Evolutionary conservation across 2,797 vertebrate genomes (phyloP).

Genomic region (Rhodeus uyekii): DNA sequence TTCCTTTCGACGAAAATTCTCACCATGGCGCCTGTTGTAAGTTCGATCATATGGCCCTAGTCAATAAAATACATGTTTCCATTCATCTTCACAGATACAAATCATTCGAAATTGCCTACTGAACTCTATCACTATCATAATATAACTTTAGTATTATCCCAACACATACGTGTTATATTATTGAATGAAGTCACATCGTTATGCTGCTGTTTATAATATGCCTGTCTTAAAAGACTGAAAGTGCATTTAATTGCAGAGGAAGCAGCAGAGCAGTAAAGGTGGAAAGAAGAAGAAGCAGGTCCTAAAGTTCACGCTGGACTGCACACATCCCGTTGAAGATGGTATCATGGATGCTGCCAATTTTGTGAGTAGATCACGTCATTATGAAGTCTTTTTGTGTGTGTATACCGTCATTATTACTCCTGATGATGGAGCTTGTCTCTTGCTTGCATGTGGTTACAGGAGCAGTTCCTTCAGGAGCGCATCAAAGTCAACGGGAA

Average conservation of each 20-base stretch:
- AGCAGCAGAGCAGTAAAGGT: conserved; percentile 79
- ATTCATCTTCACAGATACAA: not conserved
- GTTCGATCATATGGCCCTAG: conserved; percentile 63
- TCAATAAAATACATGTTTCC: not conserved
- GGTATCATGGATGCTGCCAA: conserved; percentile 90
- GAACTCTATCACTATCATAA: not conserved
- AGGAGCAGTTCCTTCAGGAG: conserved; percentile 90
- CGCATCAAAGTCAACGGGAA: conserved; percentile 89
- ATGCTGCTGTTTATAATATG: not conserved
- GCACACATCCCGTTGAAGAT: conserved; percentile 88
- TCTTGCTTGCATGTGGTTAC: conserved; percentile 6
- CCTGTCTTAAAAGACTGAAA: not conserved
- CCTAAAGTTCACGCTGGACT: conserved; percentile 86
- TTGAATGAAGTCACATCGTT: not conserved
- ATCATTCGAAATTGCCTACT: not conserved
- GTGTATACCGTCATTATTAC: not conserved
- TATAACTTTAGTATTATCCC: not conserved
- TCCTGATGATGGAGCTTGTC: not conserved
- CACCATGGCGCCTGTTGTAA: conserved; percentile 89
- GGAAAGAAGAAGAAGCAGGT: conserved; percentile 90
- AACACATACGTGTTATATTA: not conserved
- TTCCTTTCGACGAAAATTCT: conserved; percentile 80
- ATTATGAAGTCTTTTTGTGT: not conserved
- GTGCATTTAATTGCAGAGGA: conserved; percentile 71
- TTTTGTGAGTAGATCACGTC: conserved; percentile 76